phyloP scores from a whole-genome alignment of 2,888 invertebrate genomes.

The Parnassius apollo region DNA sequence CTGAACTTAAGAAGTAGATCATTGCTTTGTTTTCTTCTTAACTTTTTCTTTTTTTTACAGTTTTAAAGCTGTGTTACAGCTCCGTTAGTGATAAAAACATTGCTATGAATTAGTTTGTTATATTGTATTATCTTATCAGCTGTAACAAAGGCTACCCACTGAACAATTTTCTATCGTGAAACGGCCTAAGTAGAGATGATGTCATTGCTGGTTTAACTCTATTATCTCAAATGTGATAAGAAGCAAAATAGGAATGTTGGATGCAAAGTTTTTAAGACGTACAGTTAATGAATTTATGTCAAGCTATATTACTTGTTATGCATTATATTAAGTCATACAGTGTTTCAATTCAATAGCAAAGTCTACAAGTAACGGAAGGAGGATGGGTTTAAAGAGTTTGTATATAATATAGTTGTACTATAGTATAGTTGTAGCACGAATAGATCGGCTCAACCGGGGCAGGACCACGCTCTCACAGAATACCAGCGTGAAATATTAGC shows the following conservation, averaged over 20 bases:
- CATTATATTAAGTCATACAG: no score
- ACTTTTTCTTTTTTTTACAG: slow-evolving; percentile 29
- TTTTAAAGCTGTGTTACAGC: slow-evolving; percentile 10
- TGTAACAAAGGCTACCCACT: slow-evolving; percentile 60
- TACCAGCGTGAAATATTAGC: no score
- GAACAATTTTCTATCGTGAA: slow-evolving; percentile 70
- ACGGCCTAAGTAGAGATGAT: slow-evolving; percentile 63
- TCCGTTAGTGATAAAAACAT: slow-evolving; percentile 27
- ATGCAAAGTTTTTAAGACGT: slow-evolving; percentile 28
- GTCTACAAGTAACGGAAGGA: no score
- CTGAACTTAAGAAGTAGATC: slow-evolving; percentile 54
- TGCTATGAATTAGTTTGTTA: slow-evolving; percentile 49
- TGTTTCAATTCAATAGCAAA: no score
- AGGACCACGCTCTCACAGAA: no score
- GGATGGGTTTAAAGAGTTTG: no score
- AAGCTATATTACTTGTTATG: background rate
- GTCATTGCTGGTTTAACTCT: slow-evolving; percentile 65
- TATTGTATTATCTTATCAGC: slow-evolving; percentile 47
- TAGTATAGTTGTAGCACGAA: no score
- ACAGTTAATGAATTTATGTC: slow-evolving; percentile 12
- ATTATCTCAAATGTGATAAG: slow-evolving; percentile 73
- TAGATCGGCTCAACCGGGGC: no score
- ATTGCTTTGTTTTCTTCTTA: slow-evolving; percentile 46
- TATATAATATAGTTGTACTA: no score
- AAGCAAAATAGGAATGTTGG: slow-evolving; percentile 61